Base-by-base conservation (phyloP, 1,140 invertebrate species). In the Ylistrum balloti region DNA sequence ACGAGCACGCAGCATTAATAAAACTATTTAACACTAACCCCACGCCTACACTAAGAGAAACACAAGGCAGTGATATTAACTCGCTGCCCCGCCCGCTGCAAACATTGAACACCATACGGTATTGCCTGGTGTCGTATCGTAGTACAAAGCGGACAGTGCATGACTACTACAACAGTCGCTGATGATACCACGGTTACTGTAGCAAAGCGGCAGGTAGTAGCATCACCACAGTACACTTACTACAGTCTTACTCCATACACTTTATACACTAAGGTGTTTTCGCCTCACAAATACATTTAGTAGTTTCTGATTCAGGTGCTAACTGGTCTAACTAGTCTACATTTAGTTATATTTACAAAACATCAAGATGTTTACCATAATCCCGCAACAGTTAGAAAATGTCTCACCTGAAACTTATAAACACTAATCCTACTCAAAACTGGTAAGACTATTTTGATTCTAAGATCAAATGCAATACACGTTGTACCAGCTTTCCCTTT, bases 81-180 rank as follows among this genome's bases (percentile, higher is more conserved):
- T 45, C 41, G 41, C 56, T n/a, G 22, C 22, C 56, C 56, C 56
- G 56, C 56, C 56, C 56, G 56, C 56, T 74, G n/a, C 56, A 74
- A 17, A 17, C 56, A 74, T n/a, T n/a, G 56, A 74, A 74, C 56
- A 74, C 56, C 7, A 28, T 17, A 45, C 41, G 56, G 22, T 28
- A 74, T 28, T 3, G 20, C 9, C 5, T 28, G 56, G 28, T 74
- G 56, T 74, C 5, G 56, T 74, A 17, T 48, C 45, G 45, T 22
- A 20, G 22, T 28, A 74, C 7, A 5, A 28, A 74, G 56, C 56
- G n/a, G 56, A 74, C 56, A 74, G 56, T 74, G 28, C 56, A 28
- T 28, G 0, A 28, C 5, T n/a, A 74, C 22, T 74, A 74, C 0
- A 28, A 11, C 1, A n/a, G n/a, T 11, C 56, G 56, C 11, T 2